phyloP scores from a whole-genome alignment of 2,797 vertebrate species.

The Anguilla marmorata region DNA sequence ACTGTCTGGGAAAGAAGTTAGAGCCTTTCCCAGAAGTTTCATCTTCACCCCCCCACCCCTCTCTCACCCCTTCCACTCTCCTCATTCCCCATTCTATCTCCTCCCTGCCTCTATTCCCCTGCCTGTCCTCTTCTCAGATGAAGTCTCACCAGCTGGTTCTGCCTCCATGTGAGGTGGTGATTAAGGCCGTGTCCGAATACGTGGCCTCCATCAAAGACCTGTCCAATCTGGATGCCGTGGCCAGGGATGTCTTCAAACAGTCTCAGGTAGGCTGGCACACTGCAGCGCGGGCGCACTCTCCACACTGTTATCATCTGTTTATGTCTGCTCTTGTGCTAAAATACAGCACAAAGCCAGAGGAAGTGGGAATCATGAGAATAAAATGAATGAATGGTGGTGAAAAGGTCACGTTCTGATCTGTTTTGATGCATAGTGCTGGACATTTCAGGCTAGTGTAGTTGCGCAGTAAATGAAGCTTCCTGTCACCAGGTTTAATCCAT shows the following conservation, averaged over 20 bases:
- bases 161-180: constrained; percentile 90
- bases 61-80: not conserved
- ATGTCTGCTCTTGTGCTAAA: not conserved
- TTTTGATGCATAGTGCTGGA: too few relatives aligned
- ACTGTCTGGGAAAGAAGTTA: not conserved
- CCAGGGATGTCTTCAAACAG: constrained; percentile 91
- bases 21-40: not conserved
- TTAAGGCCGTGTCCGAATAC: constrained; percentile 91
- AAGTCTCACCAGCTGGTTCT: constrained; percentile 89
- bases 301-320: not conserved
- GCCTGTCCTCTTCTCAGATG: constrained; percentile 65
- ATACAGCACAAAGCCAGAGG: not conserved
- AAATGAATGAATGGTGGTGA: too few relatives aligned
- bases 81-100: not conserved
- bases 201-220: constrained; percentile 87
- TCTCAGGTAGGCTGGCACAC: constrained; percentile 74
- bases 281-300: not conserved
- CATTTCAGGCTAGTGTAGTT: not conserved
- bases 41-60: not conserved
- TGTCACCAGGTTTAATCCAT: not conserved
- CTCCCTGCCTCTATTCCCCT: not conserved
- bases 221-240: constrained; percentile 82
- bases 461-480: not conserved
- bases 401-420: too few relatives aligned
- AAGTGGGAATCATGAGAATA: not conserved